Percentiles rank a stretch among this genome's conserved stretches.
These are phyloP conservation scores for Apomyelois bistriatella DNA, from an alignment of 2,888 invertebrate genomes.

Conservation along the genomic window DNA sequence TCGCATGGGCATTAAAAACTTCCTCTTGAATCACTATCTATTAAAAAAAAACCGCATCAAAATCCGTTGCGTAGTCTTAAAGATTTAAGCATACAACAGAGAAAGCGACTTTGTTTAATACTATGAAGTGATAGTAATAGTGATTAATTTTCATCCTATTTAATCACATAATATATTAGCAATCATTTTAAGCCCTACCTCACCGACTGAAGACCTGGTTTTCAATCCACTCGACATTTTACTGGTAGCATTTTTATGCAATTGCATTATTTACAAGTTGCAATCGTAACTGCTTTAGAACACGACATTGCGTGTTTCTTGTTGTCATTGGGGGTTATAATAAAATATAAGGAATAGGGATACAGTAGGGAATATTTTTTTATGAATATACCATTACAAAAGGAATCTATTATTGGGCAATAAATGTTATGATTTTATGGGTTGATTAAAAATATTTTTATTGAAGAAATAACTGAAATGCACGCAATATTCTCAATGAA, in stretches of 20 bases:
- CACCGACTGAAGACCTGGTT: neutral
- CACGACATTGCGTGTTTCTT: slow-evolving; percentile 2
- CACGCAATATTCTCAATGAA: neutral
- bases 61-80: too few relatives aligned
- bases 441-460: neutral
- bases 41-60: too few relatives aligned
- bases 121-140: too few relatives aligned
- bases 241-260: slow-evolving; percentile 5
- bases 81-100: too few relatives aligned
- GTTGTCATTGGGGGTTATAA: slow-evolving; percentile 1
- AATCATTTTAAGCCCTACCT: neutral
- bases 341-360: slow-evolving; percentile 3
- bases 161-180: too few relatives aligned
- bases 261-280: slow-evolving; percentile 7
- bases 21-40: too few relatives aligned
- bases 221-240: neutral
- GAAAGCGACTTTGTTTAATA: too few relatives aligned
- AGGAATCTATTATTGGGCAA: neutral
- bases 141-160: too few relatives aligned
- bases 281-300: neutral
- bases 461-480: neutral
- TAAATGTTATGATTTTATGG: slow-evolving; percentile 1
- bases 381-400: neutral
- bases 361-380: neutral
- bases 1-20: too few relatives aligned